Percentiles rank a stretch among this genome's conserved stretches.
phyloP scores from a whole-genome alignment of 2,888 invertebrate species.

The Microchrysa polita region DNA sequence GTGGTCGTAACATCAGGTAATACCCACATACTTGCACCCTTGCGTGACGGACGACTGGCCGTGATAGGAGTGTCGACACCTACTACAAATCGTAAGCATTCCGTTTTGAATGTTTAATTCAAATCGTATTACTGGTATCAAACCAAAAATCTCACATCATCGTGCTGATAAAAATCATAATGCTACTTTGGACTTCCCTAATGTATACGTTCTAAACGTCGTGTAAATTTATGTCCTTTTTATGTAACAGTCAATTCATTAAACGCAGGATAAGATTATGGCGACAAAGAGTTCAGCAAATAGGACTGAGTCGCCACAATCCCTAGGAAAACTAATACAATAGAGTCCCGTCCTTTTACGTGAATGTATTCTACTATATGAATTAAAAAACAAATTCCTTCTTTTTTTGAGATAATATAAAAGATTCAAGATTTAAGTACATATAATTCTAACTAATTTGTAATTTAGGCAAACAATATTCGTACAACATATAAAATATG shows the following conservation, averaged over 20 bases:
- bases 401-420: no score
- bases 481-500: background rate
- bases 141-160: no score
- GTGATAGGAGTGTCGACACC: conserved; percentile 65
- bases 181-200: no score
- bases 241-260: no score
- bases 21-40: conserved; percentile 69
- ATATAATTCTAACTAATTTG: background rate
- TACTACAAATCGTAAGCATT: conserved; percentile 60
- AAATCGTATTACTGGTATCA: background rate
- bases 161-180: no score
- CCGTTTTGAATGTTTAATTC: conserved; percentile 61
- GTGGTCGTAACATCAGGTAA: conserved; percentile 66
- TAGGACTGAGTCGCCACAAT: background rate
- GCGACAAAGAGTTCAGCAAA: no score
- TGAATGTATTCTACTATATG: background rate
- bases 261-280: no score
- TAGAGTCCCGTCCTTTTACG: conserved; percentile 15
- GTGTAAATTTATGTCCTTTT: no score
- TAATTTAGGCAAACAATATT: background rate
- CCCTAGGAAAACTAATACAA: no score
- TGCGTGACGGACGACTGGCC: conserved; percentile 68
- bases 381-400: background rate
- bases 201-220: no score
- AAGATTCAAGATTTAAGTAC: background rate